phyloP scores from a whole-genome alignment of 2,797 vertebrate genomes.

The Gobionotothen gibberifrons region DNA sequence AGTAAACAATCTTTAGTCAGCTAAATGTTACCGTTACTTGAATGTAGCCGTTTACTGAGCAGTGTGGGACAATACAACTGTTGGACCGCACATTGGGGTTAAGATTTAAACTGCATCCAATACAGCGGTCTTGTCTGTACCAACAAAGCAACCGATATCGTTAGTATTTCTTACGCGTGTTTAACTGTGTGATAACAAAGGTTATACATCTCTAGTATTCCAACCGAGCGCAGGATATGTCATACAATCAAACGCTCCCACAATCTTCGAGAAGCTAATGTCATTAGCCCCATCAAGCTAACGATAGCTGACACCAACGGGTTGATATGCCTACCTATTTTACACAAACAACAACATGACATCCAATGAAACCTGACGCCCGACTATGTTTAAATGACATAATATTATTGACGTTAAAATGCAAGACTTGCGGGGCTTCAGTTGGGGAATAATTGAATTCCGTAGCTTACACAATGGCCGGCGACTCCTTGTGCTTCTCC shows the following conservation, averaged over 20 bases:
- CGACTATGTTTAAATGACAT: neutral
- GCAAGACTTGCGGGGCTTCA: conserved; percentile 47
- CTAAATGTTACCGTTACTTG: neutral
- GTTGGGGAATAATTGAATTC: neutral
- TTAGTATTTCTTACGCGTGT: rapidly evolving
- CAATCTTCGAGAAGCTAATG: conserved; percentile 47
- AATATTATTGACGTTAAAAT: neutral
- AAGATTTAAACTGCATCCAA: too few species aligned
- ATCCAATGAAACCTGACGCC: conserved; percentile 13
- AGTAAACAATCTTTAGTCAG: rapidly evolving
- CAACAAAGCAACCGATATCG: too few species aligned
- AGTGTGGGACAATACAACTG: neutral
- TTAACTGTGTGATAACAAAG: too few species aligned
- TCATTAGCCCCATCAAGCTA: conserved; percentile 71
- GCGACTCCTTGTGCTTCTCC: conserved; percentile 50
- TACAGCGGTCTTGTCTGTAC: neutral
- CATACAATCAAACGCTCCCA: conserved; percentile 37
- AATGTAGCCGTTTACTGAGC: neutral
- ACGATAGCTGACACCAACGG: conserved; percentile 33
- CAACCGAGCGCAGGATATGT: conserved; percentile 5
- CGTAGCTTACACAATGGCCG: conserved; percentile 63
- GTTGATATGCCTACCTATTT: neutral
- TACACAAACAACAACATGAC: conserved; percentile 31
- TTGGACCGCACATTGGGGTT: neutral
- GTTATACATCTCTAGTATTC: neutral